A percentile compares a stretch with the other conserved stretches of the same genome.
Conservation (phyloP, 2,888 invertebrate species). For the Nycteola revayana region DNA sequence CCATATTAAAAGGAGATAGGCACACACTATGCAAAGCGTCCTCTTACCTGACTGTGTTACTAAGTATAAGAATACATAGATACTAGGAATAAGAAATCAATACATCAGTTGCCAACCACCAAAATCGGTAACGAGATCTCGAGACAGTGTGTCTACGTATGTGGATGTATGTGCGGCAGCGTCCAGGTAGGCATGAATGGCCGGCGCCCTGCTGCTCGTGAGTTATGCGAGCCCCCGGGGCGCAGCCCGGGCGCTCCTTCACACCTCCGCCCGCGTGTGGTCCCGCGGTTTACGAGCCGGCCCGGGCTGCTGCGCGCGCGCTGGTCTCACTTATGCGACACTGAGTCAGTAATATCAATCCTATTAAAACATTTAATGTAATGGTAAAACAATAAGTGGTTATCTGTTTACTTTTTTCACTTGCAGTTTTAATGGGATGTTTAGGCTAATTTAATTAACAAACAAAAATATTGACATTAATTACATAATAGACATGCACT, state of each 20-base stretch:
- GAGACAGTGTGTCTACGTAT: conserved; percentile 70
- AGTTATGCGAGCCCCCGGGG: conserved; percentile 79
- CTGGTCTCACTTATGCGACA: conserved; percentile 36
- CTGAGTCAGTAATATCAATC: conserved; percentile 7
- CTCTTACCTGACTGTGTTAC: no score
- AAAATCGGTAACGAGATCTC: conserved; percentile 39
- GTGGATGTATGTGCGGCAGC: conserved; percentile 47
- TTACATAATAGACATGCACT: no score
- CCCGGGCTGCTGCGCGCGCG: conserved; percentile 61
- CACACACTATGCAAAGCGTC: no score
- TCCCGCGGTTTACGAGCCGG: conserved; percentile 73
- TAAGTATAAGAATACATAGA: no score
- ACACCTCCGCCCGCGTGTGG: conserved; percentile 82
- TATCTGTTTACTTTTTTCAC: no score
- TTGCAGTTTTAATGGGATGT: no score
- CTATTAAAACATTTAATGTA: no score
- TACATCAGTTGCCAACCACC: conserved; percentile 13
- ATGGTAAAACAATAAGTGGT: no score
- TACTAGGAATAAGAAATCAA: no score
- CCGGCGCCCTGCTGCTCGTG: conserved; percentile 78
- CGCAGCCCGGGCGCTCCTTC: conserved; percentile 69
- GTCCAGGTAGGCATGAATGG: conserved; percentile 77
- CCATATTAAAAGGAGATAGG: no score
- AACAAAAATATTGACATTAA: no score
- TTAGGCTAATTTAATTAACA: no score